Evolutionary conservation across 2,113 vertebrate species (phyloP).

Genomic region (Sturnus vulgaris): DNA sequence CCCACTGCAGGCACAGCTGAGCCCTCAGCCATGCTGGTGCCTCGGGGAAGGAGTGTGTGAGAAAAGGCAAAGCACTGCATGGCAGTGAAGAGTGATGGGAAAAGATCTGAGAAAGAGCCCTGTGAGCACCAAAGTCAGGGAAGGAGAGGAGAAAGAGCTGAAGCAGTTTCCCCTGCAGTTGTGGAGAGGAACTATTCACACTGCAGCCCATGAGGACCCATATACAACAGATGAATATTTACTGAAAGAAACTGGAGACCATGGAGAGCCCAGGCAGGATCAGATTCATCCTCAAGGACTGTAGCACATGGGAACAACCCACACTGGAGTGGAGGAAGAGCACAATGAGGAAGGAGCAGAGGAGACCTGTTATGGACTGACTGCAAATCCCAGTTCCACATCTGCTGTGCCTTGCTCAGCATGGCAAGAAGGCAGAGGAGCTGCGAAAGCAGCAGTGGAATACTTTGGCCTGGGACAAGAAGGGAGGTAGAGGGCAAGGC

Average conservation of each 20-base stretch:
- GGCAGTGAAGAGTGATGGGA: neutral
- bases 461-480: neutral
- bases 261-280: neutral
- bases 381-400: neutral
- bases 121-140: neutral
- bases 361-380: neutral
- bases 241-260: neutral
- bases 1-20: neutral
- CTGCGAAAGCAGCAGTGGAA: neutral
- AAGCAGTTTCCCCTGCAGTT: neutral
- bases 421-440: neutral
- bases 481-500: neutral
- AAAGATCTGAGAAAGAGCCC: neutral
- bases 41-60: rapidly evolving
- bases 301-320: neutral
- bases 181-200: neutral
- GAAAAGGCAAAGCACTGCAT: neutral
- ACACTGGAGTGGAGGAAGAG: neutral
- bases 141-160: neutral
- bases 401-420: neutral
- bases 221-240: neutral
- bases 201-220: neutral
- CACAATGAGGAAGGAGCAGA: neutral
- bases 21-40: neutral
- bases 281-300: neutral